Evolutionary conservation across 2,888 invertebrate species (phyloP), one percentile per base, ranked within the genome.

Genomic region (Noctua pronuba): DNA sequence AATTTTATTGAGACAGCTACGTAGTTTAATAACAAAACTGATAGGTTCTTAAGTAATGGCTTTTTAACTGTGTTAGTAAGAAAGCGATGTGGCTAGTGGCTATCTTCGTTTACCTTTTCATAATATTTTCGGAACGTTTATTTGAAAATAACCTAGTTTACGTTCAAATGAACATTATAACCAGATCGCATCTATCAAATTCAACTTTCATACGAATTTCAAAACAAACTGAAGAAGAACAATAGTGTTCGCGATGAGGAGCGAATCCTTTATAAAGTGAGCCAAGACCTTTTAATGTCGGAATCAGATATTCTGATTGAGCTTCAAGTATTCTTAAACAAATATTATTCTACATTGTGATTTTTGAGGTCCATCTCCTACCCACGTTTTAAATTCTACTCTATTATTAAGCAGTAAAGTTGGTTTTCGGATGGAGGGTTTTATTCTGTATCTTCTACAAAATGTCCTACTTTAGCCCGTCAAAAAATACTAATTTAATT

Each of bases 401-500:
- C 6, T 79, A 77, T 41, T 16, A 13, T 7, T 0, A n/a, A 21
- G 2, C 0, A 0, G 18, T 72, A 83, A 38, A 65, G 75, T 66
- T 67, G 35, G 11, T 55, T 79, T 10, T 83, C n/a, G 11, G 3
- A 21, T 58, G 66, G 13, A 11, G 7, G 16, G 3, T 28, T 60
- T 21, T 55, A 69, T 74, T 76, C 38, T 46, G 69, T 70, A 65
- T 68, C 72, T 72, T 66, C 62, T 35, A 62, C 28, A 72, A 73
- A 81, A 73, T 58, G 73, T 74, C 71, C 79, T 73, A 76, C 75
- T 87, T 79, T 38, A 77, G 74, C 69, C 71, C 80, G 75, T 88
- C 80, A 87, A 88, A 89, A 88, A 87, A 87, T 87, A 85, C 88
- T 85, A 87, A 88, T 88, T 89, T 84, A 83, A 89, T 87, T 87